These are phyloP conservation scores for Thalassaphorura encarpata DNA, from an alignment of 1,140 invertebrate genomes.

Conservation along the genomic window DNA sequence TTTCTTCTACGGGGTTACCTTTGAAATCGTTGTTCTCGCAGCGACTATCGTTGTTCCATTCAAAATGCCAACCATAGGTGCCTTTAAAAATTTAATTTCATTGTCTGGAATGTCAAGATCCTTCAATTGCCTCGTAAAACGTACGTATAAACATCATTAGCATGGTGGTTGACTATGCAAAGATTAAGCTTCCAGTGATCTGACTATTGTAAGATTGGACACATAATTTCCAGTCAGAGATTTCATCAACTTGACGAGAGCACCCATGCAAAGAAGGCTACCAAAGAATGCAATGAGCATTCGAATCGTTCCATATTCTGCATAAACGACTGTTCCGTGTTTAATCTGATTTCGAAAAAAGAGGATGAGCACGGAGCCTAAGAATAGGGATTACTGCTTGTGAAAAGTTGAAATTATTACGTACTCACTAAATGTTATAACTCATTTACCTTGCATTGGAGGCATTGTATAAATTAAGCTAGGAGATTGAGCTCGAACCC, in stretches of 20 bases:
- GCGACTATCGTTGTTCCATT: constrained; percentile 44
- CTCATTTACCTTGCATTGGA: constrained; percentile 30
- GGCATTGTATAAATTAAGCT: constrained; percentile 28
- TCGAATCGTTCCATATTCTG: constrained; percentile 18
- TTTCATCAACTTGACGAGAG: constrained; percentile 12
- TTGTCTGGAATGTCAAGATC: background rate
- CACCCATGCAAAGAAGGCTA: constrained; percentile 15
- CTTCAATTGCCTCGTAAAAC: background rate
- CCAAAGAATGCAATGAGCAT: constrained; percentile 26
- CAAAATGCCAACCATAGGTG: constrained; percentile 44
- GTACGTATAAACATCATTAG: constrained; percentile 69
- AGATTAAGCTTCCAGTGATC: constrained; percentile 67
- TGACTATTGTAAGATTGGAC: constrained; percentile 70
- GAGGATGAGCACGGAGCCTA: constrained; percentile 4
- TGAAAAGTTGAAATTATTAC: background rate
- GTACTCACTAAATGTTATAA: background rate
- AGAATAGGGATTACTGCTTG: too few species aligned
- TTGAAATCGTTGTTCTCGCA: constrained; percentile 47
- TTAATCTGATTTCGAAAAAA: constrained; percentile 17
- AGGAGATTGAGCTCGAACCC: constrained; percentile 8
- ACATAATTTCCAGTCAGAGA: constrained; percentile 58
- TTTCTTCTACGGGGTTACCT: constrained; percentile 37
- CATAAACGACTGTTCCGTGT: constrained; percentile 19
- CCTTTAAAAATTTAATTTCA: constrained; percentile 32
- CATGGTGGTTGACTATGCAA: constrained; percentile 62